These are phyloP conservation scores for Octonoba sinensis DNA, from an alignment of 2,888 invertebrate genomes.

Conservation along the genomic window DNA sequence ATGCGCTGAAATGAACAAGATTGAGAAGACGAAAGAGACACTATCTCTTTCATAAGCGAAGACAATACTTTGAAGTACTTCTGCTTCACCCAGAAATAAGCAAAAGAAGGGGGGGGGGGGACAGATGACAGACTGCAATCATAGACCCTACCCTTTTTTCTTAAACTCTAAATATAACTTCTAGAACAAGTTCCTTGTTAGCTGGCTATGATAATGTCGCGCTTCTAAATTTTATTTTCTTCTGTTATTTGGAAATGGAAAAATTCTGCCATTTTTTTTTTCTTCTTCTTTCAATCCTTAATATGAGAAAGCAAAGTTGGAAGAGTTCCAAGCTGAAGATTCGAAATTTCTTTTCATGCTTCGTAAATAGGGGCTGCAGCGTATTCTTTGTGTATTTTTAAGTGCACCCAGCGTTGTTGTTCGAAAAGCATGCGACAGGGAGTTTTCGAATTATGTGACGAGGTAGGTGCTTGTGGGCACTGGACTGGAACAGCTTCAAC, in stretches of 20 bases:
- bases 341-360: constrained; percentile 31
- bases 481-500: no score
- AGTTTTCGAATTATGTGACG: neutral
- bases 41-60: no score
- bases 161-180: constrained; percentile 41
- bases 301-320: constrained; percentile 29
- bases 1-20: no score
- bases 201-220: constrained; percentile 42
- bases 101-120: no score
- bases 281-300: neutral
- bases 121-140: no score
- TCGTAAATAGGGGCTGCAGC: constrained; percentile 23
- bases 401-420: constrained; percentile 1
- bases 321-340: constrained; percentile 27
- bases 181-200: constrained; percentile 41
- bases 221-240: constrained; percentile 1
- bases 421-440: neutral
- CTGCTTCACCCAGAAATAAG: no score
- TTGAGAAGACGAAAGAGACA: no score
- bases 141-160: neutral
- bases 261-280: constrained; percentile 9
- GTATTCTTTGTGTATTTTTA: constrained; percentile 12
- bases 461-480: no score
- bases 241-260: neutral
- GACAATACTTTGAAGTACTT: no score